Conservation (phyloP, 2,888 invertebrate genomes). For the Agrochola lota region DNA sequence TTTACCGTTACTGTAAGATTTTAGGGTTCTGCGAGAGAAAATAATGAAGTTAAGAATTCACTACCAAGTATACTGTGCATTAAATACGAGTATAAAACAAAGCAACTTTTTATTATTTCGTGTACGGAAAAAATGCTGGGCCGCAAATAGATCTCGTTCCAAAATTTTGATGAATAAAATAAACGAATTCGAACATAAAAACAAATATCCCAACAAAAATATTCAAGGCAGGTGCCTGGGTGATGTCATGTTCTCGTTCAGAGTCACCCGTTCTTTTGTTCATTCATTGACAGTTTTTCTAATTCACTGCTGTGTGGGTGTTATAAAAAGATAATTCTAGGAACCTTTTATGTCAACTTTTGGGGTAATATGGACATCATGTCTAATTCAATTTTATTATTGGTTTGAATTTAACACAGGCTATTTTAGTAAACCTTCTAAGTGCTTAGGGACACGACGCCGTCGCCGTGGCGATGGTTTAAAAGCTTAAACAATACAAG, state of each 20-base stretch:
- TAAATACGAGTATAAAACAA: constrained; percentile 5
- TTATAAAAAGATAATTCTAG: not conserved
- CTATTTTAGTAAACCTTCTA: not conserved
- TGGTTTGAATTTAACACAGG: not conserved
- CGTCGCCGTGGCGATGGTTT: no score
- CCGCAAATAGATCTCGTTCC: not conserved
- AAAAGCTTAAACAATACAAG: no score
- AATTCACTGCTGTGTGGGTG: not conserved
- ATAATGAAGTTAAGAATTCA: not conserved
- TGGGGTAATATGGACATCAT: not conserved
- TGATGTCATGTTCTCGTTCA: constrained; percentile 5
- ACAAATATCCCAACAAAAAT: constrained; percentile 5
- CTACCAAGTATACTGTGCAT: not conserved
- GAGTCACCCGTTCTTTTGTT: constrained; percentile 16
- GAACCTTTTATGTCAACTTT: not conserved
- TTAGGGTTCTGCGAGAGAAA: constrained; percentile 34
- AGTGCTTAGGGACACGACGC: no score
- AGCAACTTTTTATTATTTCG: not conserved
- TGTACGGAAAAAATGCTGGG: not conserved
- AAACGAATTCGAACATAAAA: constrained; percentile 19
- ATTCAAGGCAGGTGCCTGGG: constrained; percentile 23
- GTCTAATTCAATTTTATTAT: not conserved
- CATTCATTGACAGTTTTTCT: constrained; percentile 13
- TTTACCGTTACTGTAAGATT: constrained; percentile 44
- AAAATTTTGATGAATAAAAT: constrained; percentile 20